phyloP scores from a whole-genome alignment of 2,797 vertebrate genomes.

The Ficedula albicollis region DNA sequence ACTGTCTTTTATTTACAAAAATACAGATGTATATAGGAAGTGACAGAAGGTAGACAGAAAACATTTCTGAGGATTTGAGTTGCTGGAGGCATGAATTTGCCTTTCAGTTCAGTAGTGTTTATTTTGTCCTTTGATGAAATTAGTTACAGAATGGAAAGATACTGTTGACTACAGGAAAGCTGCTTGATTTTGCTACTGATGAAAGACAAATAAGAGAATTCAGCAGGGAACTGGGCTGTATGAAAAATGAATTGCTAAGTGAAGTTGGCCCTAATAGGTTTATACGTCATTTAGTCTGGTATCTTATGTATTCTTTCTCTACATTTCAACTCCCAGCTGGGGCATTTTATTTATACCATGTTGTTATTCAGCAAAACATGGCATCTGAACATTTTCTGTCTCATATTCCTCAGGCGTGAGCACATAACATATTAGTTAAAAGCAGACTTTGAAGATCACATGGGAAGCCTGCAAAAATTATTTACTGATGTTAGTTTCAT shows the following conservation, averaged over 20 bases:
- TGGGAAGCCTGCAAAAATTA: slow-evolving; percentile 17
- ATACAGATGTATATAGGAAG: slow-evolving; percentile 49
- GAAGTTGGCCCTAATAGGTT: slow-evolving; percentile 61
- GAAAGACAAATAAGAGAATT: slow-evolving; percentile 73
- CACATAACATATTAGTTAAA: slow-evolving; percentile 23
- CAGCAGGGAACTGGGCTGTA: slow-evolving; percentile 35
- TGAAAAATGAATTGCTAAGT: slow-evolving; percentile 65
- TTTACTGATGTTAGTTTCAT: neutral
- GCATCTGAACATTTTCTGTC: slow-evolving; percentile 42
- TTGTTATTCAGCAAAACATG: slow-evolving; percentile 50
- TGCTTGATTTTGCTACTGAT: slow-evolving; percentile 65
- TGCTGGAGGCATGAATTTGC: slow-evolving; percentile 70
- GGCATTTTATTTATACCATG: slow-evolving; percentile 55
- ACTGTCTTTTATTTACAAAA: slow-evolving; percentile 66
- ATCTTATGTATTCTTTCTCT: neutral
- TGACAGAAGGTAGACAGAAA: slow-evolving; percentile 64
- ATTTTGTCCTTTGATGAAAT: slow-evolving; percentile 73
- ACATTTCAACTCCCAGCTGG: slow-evolving; percentile 40
- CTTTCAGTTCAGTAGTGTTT: slow-evolving; percentile 62
- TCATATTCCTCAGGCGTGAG: neutral
- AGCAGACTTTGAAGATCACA: slow-evolving; percentile 34
- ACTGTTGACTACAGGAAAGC: slow-evolving; percentile 65
- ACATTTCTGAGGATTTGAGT: slow-evolving; percentile 63
- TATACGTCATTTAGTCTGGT: slow-evolving; percentile 61
- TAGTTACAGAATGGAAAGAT: slow-evolving; percentile 66